These are phyloP conservation scores for Haplochromis burtoni DNA, from an alignment of 2,113 vertebrate species.

Conservation along the genomic window DNA sequence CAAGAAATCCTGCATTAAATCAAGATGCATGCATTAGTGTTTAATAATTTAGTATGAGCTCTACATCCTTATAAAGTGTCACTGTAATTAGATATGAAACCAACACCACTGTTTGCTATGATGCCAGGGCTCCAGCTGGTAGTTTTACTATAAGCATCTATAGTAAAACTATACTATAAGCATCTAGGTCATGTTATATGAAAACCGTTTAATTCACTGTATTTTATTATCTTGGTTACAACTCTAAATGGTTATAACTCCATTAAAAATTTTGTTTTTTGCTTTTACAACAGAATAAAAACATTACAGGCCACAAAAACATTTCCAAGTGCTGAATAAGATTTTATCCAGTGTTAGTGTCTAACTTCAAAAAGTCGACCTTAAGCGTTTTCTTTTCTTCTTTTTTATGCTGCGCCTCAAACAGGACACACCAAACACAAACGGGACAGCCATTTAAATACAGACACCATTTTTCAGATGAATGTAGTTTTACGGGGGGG, in stretches of 20 bases:
- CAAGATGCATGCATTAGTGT: not conserved
- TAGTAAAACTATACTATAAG: not conserved
- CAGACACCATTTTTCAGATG: slow-evolving; percentile 21
- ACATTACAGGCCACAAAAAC: slow-evolving; percentile 66
- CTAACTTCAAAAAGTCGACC: slow-evolving; percentile 61
- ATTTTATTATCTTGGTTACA: slow-evolving; percentile 73
- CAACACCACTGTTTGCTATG: not conserved
- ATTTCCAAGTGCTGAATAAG: slow-evolving; percentile 74
- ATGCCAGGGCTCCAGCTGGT: not conserved
- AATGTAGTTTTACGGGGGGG: not conserved
- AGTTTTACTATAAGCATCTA: not conserved
- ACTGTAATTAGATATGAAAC: not conserved
- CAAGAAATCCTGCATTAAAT: not conserved
- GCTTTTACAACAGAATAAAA: slow-evolving; percentile 57
- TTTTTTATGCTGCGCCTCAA: slow-evolving; percentile 38
- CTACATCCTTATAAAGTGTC: not conserved
- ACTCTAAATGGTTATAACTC: slow-evolving; percentile 71
- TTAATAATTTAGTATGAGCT: not conserved
- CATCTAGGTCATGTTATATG: not conserved
- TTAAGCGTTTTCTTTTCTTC: not conserved
- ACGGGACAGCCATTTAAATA: slow-evolving; percentile 46
- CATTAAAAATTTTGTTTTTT: slow-evolving; percentile 45
- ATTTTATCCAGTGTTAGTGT: slow-evolving; percentile 71
- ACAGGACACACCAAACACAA: slow-evolving; percentile 41
- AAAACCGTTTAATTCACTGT: slow-evolving; percentile 31